Evolutionary conservation across 2,797 vertebrate genomes (phyloP), one percentile per base, ranked within the genome.

Genomic region (Cynodonichthys magdalenae): DNA sequence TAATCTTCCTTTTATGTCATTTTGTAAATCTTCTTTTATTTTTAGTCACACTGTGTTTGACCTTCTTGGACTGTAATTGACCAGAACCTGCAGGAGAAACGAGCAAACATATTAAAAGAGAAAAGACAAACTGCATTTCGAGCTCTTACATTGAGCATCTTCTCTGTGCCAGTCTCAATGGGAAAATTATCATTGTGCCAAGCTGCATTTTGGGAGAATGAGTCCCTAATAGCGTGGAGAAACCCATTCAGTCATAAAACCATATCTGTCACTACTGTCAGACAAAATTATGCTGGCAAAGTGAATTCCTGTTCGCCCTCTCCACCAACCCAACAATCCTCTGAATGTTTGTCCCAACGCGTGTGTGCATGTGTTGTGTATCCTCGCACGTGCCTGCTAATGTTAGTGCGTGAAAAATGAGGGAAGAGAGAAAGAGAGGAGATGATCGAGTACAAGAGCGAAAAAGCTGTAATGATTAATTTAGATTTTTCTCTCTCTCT

Each of bases 181-280:
- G 69, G 77, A 81, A 75, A 72, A 63, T 76, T 77, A 81, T 83
- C 27, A 8, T 66, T n/a, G 69, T 82, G 77, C 79, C 83, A 74
- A 69, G 62, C 77, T 89, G 88, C 86, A 89, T 88, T 87, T 83
- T 88, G 88, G 88, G 88, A 88, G 81, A 85, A 82, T 79, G 86
- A 91, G 87, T 86, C 86, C 71, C 68, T 86, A 85, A 88, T 84
- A 81, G 87, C 18, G 57, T 81, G 75, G 73, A 87, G 85, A 82
- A 87, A 89, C 62, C 77, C 80, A 82, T 81, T 91, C 86, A 87
- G 83, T 90, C 90, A 90, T 91, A 88, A 91, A 91, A 90, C 86
- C 84, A 77, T 84, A 84, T 87, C 82, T 88, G 90, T 90, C 90
- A 90, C 72, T 83, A 47, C 88, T 88, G 90, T 87, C 88, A 88